A percentile compares a stretch with the other conserved stretches of the same genome.
Evolutionary conservation across 2,888 invertebrate genomes (phyloP).

Genomic region (Epistrophe grossulariae): DNA sequence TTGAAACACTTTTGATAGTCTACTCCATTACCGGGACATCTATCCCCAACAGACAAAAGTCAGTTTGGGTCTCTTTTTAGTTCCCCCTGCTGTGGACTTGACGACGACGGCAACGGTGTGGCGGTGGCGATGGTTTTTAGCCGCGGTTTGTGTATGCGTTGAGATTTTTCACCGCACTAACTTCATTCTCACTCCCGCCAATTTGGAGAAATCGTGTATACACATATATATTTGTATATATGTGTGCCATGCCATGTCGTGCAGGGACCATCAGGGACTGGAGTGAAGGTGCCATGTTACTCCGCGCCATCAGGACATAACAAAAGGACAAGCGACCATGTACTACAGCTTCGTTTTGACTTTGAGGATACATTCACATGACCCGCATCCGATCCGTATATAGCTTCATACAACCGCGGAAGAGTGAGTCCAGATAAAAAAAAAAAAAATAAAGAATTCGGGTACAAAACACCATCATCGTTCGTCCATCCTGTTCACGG

Average conservation of each 20-base stretch:
- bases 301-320: slow-evolving; percentile 33
- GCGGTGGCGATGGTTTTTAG: slow-evolving; percentile 70
- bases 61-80: slow-evolving; percentile 46
- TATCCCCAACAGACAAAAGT: slow-evolving; percentile 66
- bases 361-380: slow-evolving; percentile 70
- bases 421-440: slow-evolving; percentile 29
- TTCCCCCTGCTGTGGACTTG: slow-evolving; percentile 8
- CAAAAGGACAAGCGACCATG: slow-evolving; percentile 66
- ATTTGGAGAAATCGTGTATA: neutral
- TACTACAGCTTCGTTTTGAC: slow-evolving; percentile 68
- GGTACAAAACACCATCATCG: slow-evolving; percentile 54
- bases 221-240: neutral
- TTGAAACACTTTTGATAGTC: slow-evolving; percentile 64
- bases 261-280: neutral
- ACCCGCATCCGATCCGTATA: slow-evolving; percentile 55
- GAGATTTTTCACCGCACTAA: slow-evolving; percentile 77
- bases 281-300: slow-evolving; percentile 64
- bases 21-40: slow-evolving; percentile 48
- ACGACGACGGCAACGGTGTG: slow-evolving; percentile 12
- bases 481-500: slow-evolving; percentile 16
- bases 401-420: slow-evolving; percentile 59
- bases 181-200: slow-evolving; percentile 66
- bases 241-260: neutral
- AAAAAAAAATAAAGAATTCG: slow-evolving; percentile 35
- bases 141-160: slow-evolving; percentile 77